Evolutionary conservation across 2,888 invertebrate genomes (phyloP), one percentile per base, ranked within the genome.

Genomic region (Cephus pygmeus): DNA sequence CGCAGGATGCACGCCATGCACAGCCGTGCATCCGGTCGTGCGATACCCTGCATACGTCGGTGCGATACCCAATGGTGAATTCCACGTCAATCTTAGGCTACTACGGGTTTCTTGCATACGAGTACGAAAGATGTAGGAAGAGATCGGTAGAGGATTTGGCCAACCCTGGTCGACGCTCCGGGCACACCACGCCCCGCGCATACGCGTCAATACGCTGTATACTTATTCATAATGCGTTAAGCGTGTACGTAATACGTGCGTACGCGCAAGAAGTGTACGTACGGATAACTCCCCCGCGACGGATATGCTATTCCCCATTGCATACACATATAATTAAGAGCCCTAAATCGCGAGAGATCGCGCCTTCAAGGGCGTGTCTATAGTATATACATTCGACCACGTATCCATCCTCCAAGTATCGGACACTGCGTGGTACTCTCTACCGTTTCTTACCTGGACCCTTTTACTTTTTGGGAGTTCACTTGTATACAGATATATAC

Each of bases 291-390:
- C 86, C 85, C 85, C 87, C 87, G 87, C 86, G 83, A 84, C 81
- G 84, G 83, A 84, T 82, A 79, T 79, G 82, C 84, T 84, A 83
- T 84, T 85, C 85, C 85, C 85, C 85, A 82, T 85, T 86, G 81
- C 87, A 82, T 86, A 85, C 88, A 88, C 87, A 84, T 90, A 87
- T 90, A 90, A 90, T 90, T 90, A 88, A 89, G 89, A 89, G 87
- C 86, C 88, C 90, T 89, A 90, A 90, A 90, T 90, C 89, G 89
- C 88, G 88, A 85, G 86, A 86, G 88, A 88, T 90, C 87, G 86
- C 87, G 84, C 85, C 86, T 87, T 83, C 83, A 84, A 88, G 85
- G 86, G 87, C 87, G 88, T 85, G 85, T 79, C 83, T 83, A 75
- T 79, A 79, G 80, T 56, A 56, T 56, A 56, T 56, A 23, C 77